Base-by-base conservation (phyloP, 2,888 invertebrate species). In the Eupithecia abbreviata region DNA sequence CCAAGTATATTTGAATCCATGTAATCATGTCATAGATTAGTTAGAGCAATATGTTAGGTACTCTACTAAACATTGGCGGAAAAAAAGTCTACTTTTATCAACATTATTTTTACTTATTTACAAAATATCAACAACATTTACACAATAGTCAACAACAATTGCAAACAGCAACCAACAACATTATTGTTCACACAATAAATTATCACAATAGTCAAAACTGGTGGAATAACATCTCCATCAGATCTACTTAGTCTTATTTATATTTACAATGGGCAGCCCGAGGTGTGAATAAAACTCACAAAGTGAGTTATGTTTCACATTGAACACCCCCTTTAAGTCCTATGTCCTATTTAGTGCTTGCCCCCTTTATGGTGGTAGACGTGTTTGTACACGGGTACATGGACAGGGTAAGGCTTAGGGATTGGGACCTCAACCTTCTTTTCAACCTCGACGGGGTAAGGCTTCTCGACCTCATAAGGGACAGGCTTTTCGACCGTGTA, bases 371-470 rank as follows among this genome's bases (percentile, higher is more conserved):
- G 96, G 90, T 97, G 96, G 93, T 97, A 96, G 84, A 97, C 95
- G 90, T 97, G 97, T 88, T 97, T 97, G 93, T 97, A 97, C 30
- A 97, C 96, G 66, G 97, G 97, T 13, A 96, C 96, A 83, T 97
- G 97, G 83, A 97, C 97, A 76, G 97, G 96, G 91, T 97, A 97
- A 7, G 97, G 97, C 87, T 96, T 96, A 84, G 96, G 96, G 83
- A 96, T 95, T 15, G 96, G 96, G 68, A 97, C 96, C 87, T 96
- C 96, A 71, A 97, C 96, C 87, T 96, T 97, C 92, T 97, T 97
- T 81, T 97, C 96, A 47, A 97, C 96, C 89, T 97, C 96, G 6
- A 97, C 97, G 83, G 97, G 97, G 95, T 97, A 97, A 6, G 97
- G 97, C 86, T 96, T 97, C 86, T 97, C 96, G 3, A 97, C 96